Conservation (phyloP, 2,888 invertebrate species). For the Zaprionus bogoriensis region DNA sequence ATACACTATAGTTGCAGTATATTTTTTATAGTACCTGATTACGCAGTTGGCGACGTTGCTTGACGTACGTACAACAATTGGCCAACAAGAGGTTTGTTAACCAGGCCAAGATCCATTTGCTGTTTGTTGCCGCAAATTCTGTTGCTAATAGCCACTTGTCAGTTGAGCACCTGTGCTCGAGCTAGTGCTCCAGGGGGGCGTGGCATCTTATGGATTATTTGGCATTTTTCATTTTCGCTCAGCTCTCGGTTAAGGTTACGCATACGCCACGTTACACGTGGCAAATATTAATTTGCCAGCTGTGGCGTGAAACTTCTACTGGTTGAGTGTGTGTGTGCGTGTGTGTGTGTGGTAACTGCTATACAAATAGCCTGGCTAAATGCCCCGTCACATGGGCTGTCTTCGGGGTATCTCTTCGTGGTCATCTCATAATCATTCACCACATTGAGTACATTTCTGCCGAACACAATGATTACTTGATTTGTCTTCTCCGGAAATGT, state of each 20-base stretch:
- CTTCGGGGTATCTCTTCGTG: background rate
- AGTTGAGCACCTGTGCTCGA: slow-evolving; percentile 8
- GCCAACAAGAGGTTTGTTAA: slow-evolving; percentile 31
- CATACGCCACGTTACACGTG: slow-evolving; percentile 55
- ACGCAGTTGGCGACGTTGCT: slow-evolving; percentile 1
- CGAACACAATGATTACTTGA: slow-evolving; percentile 24
- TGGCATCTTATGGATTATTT: slow-evolving; percentile 59
- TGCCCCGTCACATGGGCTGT: slow-evolving; percentile 33
- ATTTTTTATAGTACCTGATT: too few relatives aligned
- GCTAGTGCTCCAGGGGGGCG: background rate
- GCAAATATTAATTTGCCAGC: slow-evolving; percentile 68
- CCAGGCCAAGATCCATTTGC: slow-evolving; percentile 6
- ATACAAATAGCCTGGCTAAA: slow-evolving; percentile 44
- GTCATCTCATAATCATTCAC: slow-evolving; percentile 42
- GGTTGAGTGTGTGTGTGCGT: background rate
- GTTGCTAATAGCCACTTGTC: slow-evolving; percentile 30
- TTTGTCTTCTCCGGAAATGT: slow-evolving; percentile 10
- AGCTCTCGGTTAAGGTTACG: slow-evolving; percentile 39
- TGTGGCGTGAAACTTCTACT: slow-evolving; percentile 22
- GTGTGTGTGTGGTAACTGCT: background rate
- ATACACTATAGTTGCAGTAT: too few relatives aligned
- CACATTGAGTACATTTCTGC: slow-evolving; percentile 22
- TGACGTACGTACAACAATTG: slow-evolving; percentile 1
- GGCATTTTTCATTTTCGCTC: slow-evolving; percentile 60
- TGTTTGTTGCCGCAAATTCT: slow-evolving; percentile 16